phyloP scores from a whole-genome alignment of 1,140 invertebrate species.

The Orussus abietinus region DNA sequence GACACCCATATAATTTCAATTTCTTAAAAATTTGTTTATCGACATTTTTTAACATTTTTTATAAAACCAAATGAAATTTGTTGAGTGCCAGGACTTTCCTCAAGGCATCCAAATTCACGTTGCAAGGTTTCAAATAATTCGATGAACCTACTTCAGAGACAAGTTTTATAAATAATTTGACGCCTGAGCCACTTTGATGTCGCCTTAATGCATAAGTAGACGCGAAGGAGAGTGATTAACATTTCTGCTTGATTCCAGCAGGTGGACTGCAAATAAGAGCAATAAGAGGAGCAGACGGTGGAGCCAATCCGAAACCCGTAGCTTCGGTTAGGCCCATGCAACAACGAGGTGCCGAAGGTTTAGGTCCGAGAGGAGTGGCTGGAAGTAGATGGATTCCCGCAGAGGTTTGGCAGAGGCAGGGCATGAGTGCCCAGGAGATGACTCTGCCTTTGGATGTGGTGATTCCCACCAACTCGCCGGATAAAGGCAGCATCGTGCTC shows the following conservation, averaged over 20 bases:
- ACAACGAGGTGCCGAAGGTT: constrained; percentile 46
- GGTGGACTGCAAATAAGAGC: constrained; percentile 49
- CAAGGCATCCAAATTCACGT: too few species aligned
- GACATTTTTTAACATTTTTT: too few species aligned
- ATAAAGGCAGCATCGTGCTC: constrained; percentile 79
- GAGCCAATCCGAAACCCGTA: constrained; percentile 49
- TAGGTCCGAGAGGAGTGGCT: constrained; percentile 53
- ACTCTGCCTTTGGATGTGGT: constrained; percentile 86
- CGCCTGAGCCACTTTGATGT: too few species aligned
- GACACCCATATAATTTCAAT: too few species aligned
- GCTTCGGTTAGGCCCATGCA: constrained; percentile 58
- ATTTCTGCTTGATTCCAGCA: constrained; percentile 30
- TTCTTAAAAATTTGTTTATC: too few species aligned
- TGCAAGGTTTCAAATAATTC: too few species aligned
- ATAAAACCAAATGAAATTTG: too few species aligned
- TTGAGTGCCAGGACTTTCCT: too few species aligned
- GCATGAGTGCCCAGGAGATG: constrained; percentile 92
- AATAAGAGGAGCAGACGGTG: constrained; percentile 42
- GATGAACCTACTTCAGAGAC: too few species aligned
- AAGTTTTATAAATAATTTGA: too few species aligned
- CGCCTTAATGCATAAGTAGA: too few species aligned
- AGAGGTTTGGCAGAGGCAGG: constrained; percentile 85
- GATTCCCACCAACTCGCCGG: constrained; percentile 87
- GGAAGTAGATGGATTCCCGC: constrained; percentile 74
- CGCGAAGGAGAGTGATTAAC: too few species aligned